These are phyloP conservation scores for Panthera uncia DNA, from an alignment of 2,113 vertebrate genomes.

Conservation along the genomic window DNA sequence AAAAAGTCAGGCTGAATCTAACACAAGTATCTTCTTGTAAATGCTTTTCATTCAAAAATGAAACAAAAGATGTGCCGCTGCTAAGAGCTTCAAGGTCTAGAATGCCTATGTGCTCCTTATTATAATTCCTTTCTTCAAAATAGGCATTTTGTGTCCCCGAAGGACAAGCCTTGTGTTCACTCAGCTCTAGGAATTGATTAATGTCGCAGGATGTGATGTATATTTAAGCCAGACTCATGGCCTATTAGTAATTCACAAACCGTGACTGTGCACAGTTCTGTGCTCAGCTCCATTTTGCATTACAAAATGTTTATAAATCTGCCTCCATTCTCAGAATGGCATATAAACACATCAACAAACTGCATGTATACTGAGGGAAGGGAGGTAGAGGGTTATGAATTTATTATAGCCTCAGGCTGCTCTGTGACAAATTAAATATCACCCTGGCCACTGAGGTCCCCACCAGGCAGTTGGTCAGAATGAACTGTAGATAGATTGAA, in stretches of 20 bases:
- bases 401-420: conserved; percentile 67
- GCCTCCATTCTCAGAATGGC: conserved; percentile 54
- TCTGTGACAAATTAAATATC: conserved; percentile 77
- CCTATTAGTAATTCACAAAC: conserved; percentile 54
- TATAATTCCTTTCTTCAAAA: conserved; percentile 71
- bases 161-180: conserved; percentile 56
- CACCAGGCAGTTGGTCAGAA: conserved; percentile 33
- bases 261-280: background rate
- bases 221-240: conserved; percentile 48
- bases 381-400: conserved; percentile 68
- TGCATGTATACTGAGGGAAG: background rate
- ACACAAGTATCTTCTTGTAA: background rate
- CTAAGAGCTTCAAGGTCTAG: conserved; percentile 65
- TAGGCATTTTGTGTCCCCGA: conserved; percentile 54
- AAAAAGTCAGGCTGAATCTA: conserved; percentile 31
- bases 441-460: conserved; percentile 64
- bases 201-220: conserved; percentile 61
- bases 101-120: conserved; percentile 56
- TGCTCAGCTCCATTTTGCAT: conserved; percentile 63
- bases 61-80: conserved; percentile 69
- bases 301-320: conserved; percentile 76
- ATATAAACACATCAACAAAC: conserved; percentile 76
- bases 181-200: conserved; percentile 58
- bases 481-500: conserved; percentile 36
- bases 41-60: conserved; percentile 62